Base-by-base conservation (phyloP, 2,113 vertebrate genomes). In the Cheirogaleus medius region DNA sequence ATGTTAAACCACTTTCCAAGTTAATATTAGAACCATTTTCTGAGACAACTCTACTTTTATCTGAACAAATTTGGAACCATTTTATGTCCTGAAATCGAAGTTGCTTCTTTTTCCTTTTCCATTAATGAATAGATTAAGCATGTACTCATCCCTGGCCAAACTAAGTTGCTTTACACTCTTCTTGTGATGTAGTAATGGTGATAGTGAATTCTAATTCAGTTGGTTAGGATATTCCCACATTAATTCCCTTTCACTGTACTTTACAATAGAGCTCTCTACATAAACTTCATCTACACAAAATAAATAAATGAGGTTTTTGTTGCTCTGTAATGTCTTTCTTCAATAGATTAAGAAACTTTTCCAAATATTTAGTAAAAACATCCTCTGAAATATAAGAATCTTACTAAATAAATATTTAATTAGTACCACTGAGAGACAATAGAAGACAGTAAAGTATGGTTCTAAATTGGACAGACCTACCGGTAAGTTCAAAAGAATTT, bases 71-170 rank as follows among this genome's bases (percentile, higher is more conserved):
- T 47, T 47, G n/a, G 27, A 21, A 73, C 77, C 25, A 64, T 71
- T 77, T 76, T 87, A 52, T 90, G 39, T 29, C 18, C 29, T 87
- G 23, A 87, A 90, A 64, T 87, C 39, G 44, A 69, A 76, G 25
- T 32, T 47, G 11, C 32, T n/a, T 63, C 74, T 64, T 73, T 44
- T 56, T 66, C n/a, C 29, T 66, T 74, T 66, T 92, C 34, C 8
- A 29, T 89, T 81, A 80, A 88, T 85, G 68, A 88, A 74, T 74
- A 86, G n/a, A 8, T 56, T 86, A 84, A 95, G n/a, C 60, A 95
- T n/a, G n/a, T n/a, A 60, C 39, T 93, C 32, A 80, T 63, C 20
- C 29, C 17, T 91, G 32, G 27, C 6, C 49, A 91, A 86, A 86
- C 14, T 27, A 56, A 63, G 32, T 82, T 64, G 52, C 66, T 63